Percentiles rank a stretch among this genome's conserved stretches.
These are phyloP conservation scores for Oikopleura vanhoeffeni DNA, from an alignment of 23 tunicate genomes.

Conservation along the genomic window DNA sequence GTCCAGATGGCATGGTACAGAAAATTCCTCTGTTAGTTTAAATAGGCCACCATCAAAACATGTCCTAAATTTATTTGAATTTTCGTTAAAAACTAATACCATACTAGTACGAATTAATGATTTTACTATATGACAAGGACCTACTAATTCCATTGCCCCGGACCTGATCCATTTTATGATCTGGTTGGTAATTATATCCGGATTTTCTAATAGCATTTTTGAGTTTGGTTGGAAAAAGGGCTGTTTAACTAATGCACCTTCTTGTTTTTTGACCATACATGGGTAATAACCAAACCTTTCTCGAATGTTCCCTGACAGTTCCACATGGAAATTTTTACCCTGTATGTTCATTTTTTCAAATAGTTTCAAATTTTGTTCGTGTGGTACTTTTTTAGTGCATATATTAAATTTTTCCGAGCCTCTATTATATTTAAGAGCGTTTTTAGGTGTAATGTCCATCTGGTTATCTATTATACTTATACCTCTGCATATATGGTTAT, in stretches of 20 bases:
- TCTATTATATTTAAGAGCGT: too few relatives aligned
- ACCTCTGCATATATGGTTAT: neutral
- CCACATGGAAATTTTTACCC: too few relatives aligned
- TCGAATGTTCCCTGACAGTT: too few relatives aligned
- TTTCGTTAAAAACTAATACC: neutral
- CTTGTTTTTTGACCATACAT: neutral
- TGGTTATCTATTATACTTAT: neutral
- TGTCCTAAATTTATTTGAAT: neutral
- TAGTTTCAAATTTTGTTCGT: too few relatives aligned
- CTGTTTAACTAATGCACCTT: neutral
- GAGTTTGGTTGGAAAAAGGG: neutral
- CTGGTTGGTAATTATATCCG: neutral
- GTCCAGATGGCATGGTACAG: neutral
- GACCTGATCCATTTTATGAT: neutral
- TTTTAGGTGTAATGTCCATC: neutral
- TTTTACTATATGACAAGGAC: neutral
- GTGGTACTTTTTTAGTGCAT: too few relatives aligned
- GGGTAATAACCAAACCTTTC: neutral
- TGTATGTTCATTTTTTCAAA: too few relatives aligned
- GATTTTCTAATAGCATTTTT: neutral
- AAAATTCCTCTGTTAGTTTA: neutral
- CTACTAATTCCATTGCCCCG: neutral
- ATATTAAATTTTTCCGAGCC: too few relatives aligned
- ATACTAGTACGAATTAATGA: neutral
- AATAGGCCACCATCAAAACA: neutral